A percentile compares a stretch with the other conserved stretches of the same genome.
Evolutionary conservation across 1,140 invertebrate species (phyloP).

Genomic region (Varroa destructor): DNA sequence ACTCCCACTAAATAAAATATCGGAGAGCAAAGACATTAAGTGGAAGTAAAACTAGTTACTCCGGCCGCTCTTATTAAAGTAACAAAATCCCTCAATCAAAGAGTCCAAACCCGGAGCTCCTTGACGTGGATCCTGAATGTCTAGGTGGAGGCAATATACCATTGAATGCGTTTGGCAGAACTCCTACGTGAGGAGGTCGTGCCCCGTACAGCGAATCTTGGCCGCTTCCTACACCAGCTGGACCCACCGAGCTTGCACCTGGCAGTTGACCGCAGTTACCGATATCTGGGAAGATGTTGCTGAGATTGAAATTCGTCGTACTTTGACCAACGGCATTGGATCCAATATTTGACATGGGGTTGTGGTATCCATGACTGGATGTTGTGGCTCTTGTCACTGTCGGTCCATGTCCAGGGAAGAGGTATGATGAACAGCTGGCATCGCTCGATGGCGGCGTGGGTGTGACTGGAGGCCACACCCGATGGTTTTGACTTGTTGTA

Average conservation of each 20-base stretch:
- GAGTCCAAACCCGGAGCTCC: constrained; percentile 12
- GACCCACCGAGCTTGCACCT: not conserved
- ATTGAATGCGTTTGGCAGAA: constrained; percentile 1
- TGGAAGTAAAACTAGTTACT: no score
- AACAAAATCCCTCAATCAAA: not conserved
- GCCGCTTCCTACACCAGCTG: no score
- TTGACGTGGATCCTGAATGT: constrained; percentile 17
- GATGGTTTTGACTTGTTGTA: constrained; percentile 9
- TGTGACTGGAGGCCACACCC: constrained; percentile 19
- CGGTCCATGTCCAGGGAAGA: not conserved
- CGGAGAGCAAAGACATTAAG: no score
- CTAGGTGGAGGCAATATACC: constrained; percentile 1
- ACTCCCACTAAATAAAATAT: no score
- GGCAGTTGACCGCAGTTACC: constrained; percentile 2
- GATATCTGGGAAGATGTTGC: constrained; percentile 17
- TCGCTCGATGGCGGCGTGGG: not conserved
- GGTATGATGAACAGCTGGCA: constrained; percentile 5
- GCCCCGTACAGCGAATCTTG: no score
- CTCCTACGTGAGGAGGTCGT: no score
- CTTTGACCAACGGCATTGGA: not conserved
- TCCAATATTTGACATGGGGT: not conserved
- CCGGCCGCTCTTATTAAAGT: no score
- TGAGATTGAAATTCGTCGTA: constrained; percentile 9
- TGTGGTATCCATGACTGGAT: constrained; percentile 4
- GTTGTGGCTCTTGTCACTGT: no score